phyloP scores from a whole-genome alignment of 1,140 invertebrate species.

The Brachionus koreanus region DNA sequence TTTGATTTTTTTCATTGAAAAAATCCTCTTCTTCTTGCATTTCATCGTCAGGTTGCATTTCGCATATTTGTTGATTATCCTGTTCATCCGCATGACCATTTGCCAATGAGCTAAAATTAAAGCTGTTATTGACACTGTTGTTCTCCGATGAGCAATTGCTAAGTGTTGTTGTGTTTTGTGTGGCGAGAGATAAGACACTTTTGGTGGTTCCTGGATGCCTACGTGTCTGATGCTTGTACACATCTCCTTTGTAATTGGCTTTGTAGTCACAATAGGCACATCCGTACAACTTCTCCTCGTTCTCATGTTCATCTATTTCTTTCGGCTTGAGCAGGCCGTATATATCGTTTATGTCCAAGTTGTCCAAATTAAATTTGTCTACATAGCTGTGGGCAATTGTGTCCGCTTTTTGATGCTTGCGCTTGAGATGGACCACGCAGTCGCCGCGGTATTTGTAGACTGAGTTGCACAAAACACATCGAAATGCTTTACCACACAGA shows the following conservation, averaged over 20 bases:
- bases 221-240: slow-evolving; percentile 41
- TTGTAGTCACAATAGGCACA: slow-evolving; percentile 44
- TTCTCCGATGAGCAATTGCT: slow-evolving; percentile 34
- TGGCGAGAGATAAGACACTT: slow-evolving; percentile 7
- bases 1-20: slow-evolving; percentile 30
- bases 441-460: slow-evolving; percentile 44
- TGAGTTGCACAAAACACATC: slow-evolving; percentile 40
- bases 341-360: slow-evolving; percentile 10
- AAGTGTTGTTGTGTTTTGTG: neutral
- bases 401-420: slow-evolving; percentile 43
- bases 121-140: slow-evolving; percentile 34
- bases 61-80: neutral
- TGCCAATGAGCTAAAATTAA: neutral
- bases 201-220: slow-evolving; percentile 30
- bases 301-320: slow-evolving; percentile 27
- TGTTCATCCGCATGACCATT: neutral
- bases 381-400: slow-evolving; percentile 34
- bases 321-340: slow-evolving; percentile 33
- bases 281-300: slow-evolving; percentile 18
- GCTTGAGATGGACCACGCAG: slow-evolving; percentile 33
- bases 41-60: neutral
- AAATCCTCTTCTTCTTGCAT: slow-evolving; percentile 1
- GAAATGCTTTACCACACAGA: slow-evolving; percentile 31
- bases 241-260: slow-evolving; percentile 42
- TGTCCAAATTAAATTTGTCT: slow-evolving; percentile 30